Base-by-base conservation (phyloP, 2,113 vertebrate genomes). In the Arothron firmamentum region DNA sequence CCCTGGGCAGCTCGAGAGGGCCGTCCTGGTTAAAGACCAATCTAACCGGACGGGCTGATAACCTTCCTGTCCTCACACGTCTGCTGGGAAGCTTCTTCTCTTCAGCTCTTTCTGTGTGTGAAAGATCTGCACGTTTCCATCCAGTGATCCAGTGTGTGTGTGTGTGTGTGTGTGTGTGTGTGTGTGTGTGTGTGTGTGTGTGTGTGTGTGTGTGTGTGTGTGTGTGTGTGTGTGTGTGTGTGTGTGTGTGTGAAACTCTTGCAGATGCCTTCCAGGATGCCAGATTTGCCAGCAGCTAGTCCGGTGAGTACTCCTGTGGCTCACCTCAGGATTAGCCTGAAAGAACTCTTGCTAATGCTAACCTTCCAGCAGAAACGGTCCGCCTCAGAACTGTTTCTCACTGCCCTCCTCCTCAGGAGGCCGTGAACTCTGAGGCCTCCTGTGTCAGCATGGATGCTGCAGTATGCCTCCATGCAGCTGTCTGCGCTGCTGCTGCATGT, bases 221-320 rank as follows among this genome's bases (percentile, higher is more conserved):
- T n/a, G n/a, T n/a, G n/a, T n/a, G n/a, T n/a, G n/a, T n/a, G n/a
- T n/a, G n/a, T n/a, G n/a, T n/a, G n/a, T n/a, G n/a, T n/a, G n/a
- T n/a, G 31, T 58, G 1, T 77, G 25, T 72, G 12, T 84, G 19
- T 78, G 16, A 85, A 79, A 83, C 10, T 79, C 67, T 81, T 87
- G 31, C 77, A 99, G 97, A 93, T 99, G 97, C 88, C 95, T 98
- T 93, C 96, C 97, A 94, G 97, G 97, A 95, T 99, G 97, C 89
- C 96, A 99, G 76, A 97, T 99, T 84, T 99, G 97, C 86, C 97
- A 98, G 82, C 97, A 99, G 73, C 93, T 99, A 50, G 95, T 99
- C 85, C 93, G 97, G 97, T 99, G 81, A 90, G 90, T 90, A 4
- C n/a, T 56, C 62, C 2, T 63, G 59, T 57, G 4, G n/a, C 47